phyloP scores from a whole-genome alignment of 2,888 invertebrate genomes.

The Ochropleura leucogaster region DNA sequence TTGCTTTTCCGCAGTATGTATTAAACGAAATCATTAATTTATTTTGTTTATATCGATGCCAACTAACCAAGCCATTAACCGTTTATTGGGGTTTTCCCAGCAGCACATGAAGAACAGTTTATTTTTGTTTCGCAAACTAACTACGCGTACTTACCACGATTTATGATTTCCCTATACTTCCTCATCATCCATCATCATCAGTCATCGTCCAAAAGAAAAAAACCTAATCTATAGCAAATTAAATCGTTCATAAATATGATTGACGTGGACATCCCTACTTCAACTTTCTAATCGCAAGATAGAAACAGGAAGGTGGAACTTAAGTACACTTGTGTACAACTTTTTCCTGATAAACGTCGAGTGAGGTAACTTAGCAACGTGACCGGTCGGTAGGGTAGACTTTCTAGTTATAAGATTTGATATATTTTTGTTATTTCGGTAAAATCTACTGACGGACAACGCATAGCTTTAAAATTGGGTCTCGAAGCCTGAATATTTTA shows the following conservation, averaged over 20 bases:
- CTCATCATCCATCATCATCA: constrained; percentile 18
- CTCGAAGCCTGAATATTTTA: too few species aligned
- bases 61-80: neutral
- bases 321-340: constrained; percentile 31
- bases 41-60: neutral
- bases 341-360: constrained; percentile 52
- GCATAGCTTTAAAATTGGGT: too few species aligned
- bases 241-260: constrained; percentile 7
- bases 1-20: neutral
- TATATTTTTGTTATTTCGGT: neutral
- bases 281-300: constrained; percentile 38
- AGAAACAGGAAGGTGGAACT: constrained; percentile 7
- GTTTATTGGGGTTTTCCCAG: neutral
- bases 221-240: constrained; percentile 4
- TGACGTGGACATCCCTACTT: constrained; percentile 26
- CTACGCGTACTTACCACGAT: neutral
- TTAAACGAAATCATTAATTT: neutral
- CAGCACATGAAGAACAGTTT: neutral
- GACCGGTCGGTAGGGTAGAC: constrained; percentile 1
- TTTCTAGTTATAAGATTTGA: neutral
- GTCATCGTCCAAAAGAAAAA: constrained; percentile 5
- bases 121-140: neutral
- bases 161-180: neutral
- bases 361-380: constrained; percentile 14
- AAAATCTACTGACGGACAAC: too few species aligned